Base-by-base conservation (phyloP, 2,797 vertebrate genomes). In the Halcyon smyrnensis region DNA sequence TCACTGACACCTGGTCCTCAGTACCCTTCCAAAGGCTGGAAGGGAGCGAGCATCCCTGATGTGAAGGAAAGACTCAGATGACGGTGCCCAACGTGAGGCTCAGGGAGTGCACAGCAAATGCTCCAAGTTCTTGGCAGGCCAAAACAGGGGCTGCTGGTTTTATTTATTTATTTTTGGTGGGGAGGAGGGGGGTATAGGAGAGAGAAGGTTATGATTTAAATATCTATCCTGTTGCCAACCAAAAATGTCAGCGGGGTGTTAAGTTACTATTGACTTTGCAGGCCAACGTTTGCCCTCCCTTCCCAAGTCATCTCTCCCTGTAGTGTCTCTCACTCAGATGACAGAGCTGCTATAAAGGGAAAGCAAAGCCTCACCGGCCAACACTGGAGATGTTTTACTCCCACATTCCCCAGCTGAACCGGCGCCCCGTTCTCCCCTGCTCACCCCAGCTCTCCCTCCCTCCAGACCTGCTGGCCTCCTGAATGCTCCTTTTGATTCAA, bases 121-220 rank as follows among this genome's bases (percentile, higher is more conserved):
- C 83, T 96, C 69, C 8, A 43, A 96, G 95, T 97, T 97, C 91
- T 97, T 97, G 95, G 93, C 92, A 93, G 91, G 91, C 89, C 95
- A 93, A 90, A 93, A 94, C 16, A n/a, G n/a, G 84, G 70, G 30
- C 88, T 75, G 75, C 25, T 86, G 59, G 65, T 27, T 95, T 96
- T 97, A 94, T 95, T 96, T 96, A 92, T 92, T 96, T 95, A 90
- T 89, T 97, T 96, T 95, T 57, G 46, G 57, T 65, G 53, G 21
- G 41, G 32, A 91, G 88, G 78, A 92, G 34, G 92, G 34, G 18
- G 54, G 21, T 78, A 53, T 81, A 65, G 73, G 67, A 80, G 82
- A 71, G 91, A 65, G 86, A 95, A 95, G 94, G 91, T 95, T 96
- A 77, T 95, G 95, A 96, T 96, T 97, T 94, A 96, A 96, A 95